These are phyloP conservation scores for Tragelaphus buxtoni DNA, from an alignment of 2,113 vertebrate species.

Conservation along the genomic window DNA sequence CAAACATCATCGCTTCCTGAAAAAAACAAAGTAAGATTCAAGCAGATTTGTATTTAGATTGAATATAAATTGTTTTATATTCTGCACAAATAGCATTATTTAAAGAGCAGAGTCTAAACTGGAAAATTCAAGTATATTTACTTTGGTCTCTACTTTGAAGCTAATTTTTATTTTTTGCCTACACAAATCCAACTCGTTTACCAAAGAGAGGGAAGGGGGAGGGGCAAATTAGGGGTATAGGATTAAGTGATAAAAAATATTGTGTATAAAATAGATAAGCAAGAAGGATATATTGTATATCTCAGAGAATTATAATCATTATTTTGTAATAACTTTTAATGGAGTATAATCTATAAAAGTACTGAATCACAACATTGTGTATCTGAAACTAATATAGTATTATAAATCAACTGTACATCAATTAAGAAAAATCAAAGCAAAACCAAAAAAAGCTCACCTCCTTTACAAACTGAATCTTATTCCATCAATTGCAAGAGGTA, in stretches of 20 bases:
- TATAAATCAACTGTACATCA: not conserved
- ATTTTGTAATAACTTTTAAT: not conserved
- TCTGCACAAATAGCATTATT: slow-evolving; percentile 1
- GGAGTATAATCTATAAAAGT: not conserved
- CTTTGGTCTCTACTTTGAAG: not conserved
- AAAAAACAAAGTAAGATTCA: slow-evolving; percentile 81
- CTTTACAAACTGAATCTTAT: not conserved
- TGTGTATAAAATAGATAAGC: not conserved
- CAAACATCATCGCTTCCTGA: slow-evolving; percentile 81
- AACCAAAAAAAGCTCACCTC: not conserved
- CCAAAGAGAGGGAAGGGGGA: not conserved
- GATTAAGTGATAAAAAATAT: not conserved
- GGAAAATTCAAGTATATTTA: not conserved
- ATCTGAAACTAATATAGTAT: not conserved
- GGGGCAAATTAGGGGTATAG: not conserved
- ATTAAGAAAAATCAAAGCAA: not conserved
- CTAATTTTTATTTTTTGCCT: slow-evolving; percentile 27
- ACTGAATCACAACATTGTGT: not conserved
- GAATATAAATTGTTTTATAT: not conserved
- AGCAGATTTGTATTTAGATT: slow-evolving; percentile 27
- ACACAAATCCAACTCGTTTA: not conserved
- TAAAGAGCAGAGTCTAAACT: slow-evolving; percentile 28
- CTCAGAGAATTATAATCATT: not conserved
- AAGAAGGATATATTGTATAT: not conserved
- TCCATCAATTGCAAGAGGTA: not conserved